phyloP scores from a whole-genome alignment of 37 sponge, comb jelly and placozoan species.

The Chondrilla cf. caribensis region DNA sequence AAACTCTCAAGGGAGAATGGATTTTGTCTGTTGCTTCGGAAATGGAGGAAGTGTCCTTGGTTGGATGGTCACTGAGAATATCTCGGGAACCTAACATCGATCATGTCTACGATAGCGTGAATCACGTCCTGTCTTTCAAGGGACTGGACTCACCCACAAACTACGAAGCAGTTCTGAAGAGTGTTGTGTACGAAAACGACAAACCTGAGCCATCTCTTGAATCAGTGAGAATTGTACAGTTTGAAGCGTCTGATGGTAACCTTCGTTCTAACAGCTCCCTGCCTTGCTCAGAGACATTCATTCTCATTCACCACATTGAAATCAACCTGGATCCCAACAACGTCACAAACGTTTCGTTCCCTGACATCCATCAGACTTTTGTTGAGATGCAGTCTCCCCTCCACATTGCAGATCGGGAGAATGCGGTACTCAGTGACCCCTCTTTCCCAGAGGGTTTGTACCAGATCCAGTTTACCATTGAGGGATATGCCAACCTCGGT shows the following conservation, averaged over 20 bases:
- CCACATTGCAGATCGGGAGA: conserved; percentile 56
- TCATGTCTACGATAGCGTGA: conserved; percentile 31
- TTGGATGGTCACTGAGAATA: conserved; percentile 77
- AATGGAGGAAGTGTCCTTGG: conserved; percentile 23
- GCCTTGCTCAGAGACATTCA: conserved; percentile 37
- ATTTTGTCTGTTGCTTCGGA: conserved; percentile 39
- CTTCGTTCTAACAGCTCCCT: conserved; percentile 33
- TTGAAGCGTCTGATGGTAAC: conserved; percentile 63
- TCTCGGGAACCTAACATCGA: conserved; percentile 87
- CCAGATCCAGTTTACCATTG: conserved; percentile 43
- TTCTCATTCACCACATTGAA: conserved; percentile 79
- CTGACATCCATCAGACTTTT: conserved; percentile 43
- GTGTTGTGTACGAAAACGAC: conserved; percentile 67
- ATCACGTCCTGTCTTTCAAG: conserved; percentile 40
- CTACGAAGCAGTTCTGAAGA: conserved; percentile 68
- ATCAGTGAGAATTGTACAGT: conserved; percentile 30
- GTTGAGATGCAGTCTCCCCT: conserved; percentile 48
- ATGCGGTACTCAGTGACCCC: conserved; percentile 57
- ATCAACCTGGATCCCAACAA: conserved; percentile 79
- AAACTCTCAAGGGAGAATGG: conserved; percentile 64
- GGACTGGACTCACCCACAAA: conserved; percentile 76
- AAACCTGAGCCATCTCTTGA: conserved; percentile 51
- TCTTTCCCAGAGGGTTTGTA: conserved; percentile 38
- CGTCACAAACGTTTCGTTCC: conserved; percentile 32
- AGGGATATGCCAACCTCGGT: conserved; percentile 31